A percentile compares a stretch with the other conserved stretches of the same genome.
Conservation (phyloP, 2,113 vertebrate species). For the Erpornis zantholeuca region DNA sequence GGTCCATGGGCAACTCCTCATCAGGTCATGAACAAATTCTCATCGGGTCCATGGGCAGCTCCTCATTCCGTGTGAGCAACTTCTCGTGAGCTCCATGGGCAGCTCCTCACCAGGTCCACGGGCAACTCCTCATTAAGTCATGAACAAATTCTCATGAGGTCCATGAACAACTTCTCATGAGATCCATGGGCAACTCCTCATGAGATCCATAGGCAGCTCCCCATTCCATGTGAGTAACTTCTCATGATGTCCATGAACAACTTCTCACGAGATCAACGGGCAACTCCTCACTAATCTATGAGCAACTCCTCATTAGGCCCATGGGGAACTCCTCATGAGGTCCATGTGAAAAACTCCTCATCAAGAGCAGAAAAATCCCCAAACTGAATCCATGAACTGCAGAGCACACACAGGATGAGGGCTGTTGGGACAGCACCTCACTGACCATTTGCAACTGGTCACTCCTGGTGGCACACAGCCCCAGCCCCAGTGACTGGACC, state of each 20-base stretch:
- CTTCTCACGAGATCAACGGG: neutral
- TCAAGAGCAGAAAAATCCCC: neutral
- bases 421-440: neutral
- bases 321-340: neutral
- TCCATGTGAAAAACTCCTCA: neutral
- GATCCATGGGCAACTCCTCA: neutral
- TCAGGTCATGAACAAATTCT: too few relatives aligned
- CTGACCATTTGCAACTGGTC: neutral
- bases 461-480: neutral
- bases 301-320: neutral
- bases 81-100: neutral
- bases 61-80: too few relatives aligned
- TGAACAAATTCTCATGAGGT: neutral
- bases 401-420: neutral
- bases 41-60: neutral
- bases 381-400: neutral
- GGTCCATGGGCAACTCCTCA: neutral
- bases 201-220: neutral
- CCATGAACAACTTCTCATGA: neutral
- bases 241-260: neutral
- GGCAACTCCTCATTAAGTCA: neutral
- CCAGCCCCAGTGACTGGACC: neutral
- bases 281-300: neutral
- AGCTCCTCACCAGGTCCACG: neutral
- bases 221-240: neutral